Percentiles rank a stretch among this genome's conserved stretches.
phyloP scores from a whole-genome alignment of 2,113 vertebrate species.

The Excalfactoria chinensis region DNA sequence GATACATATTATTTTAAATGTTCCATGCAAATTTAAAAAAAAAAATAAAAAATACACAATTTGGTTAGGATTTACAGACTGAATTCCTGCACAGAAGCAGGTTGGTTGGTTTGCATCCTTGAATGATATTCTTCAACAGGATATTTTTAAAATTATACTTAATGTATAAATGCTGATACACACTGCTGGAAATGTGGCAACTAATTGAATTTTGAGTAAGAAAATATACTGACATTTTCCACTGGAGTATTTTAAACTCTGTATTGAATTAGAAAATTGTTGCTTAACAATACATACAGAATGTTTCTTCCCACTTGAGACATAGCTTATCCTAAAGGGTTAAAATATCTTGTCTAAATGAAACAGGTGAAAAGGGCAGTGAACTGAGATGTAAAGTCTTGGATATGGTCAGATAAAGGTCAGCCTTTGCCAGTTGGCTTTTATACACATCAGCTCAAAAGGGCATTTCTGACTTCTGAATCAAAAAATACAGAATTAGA shows the following conservation, averaged over 20 bases:
- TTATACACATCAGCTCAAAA: slow-evolving; percentile 75
- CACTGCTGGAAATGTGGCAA: slow-evolving; percentile 32
- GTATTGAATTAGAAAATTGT: slow-evolving; percentile 26
- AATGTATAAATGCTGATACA: slow-evolving; percentile 32
- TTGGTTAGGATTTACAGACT: slow-evolving; percentile 67
- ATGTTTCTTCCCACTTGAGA: slow-evolving; percentile 32
- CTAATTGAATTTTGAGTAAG: not conserved
- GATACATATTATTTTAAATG: slow-evolving; percentile 74
- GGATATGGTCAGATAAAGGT: slow-evolving; percentile 71
- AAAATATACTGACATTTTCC: slow-evolving; percentile 26
- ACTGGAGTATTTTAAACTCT: slow-evolving; percentile 31
- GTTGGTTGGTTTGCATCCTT: slow-evolving; percentile 59
- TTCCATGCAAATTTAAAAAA: slow-evolving; percentile 76
- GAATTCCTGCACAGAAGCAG: slow-evolving; percentile 47
- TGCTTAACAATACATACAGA: slow-evolving; percentile 39
- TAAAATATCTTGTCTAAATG: slow-evolving; percentile 57
- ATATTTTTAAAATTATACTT: slow-evolving; percentile 34
- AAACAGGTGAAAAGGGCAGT: slow-evolving; percentile 71
- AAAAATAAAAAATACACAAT: slow-evolving; percentile 35
- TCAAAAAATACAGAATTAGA: slow-evolving; percentile 53
- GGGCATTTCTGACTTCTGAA: slow-evolving; percentile 66
- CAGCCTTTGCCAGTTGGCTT: slow-evolving; percentile 72
- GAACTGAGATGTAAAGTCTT: slow-evolving; percentile 68
- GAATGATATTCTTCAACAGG: slow-evolving; percentile 57
- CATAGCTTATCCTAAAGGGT: slow-evolving; percentile 39